Evolutionary conservation across 2,888 invertebrate genomes (phyloP).

Genomic region (Tryphoninae sp.): DNA sequence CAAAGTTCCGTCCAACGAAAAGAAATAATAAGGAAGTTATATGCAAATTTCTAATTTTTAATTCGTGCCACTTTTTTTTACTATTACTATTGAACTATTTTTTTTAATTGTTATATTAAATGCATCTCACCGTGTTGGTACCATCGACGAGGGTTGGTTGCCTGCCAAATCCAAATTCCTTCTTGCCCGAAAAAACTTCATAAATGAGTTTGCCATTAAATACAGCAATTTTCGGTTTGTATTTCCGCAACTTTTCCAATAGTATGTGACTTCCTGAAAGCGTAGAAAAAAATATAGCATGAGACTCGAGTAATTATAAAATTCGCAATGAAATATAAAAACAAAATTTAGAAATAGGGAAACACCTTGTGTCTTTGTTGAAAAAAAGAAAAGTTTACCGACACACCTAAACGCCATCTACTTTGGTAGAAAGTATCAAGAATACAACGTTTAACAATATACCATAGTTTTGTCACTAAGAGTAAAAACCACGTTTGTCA

Average conservation of each 20-base stretch:
- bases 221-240: conserved; percentile 97
- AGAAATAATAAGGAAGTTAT: too few relatives aligned
- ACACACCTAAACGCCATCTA: too few relatives aligned
- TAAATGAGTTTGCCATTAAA: conserved; percentile 99
- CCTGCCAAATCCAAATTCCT: conserved; percentile 97
- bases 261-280: conserved; percentile 89
- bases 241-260: conserved; percentile 94
- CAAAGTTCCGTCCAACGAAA: too few relatives aligned
- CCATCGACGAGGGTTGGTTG: conserved; percentile 97
- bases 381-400: too few relatives aligned
- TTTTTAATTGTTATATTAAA: neutral
- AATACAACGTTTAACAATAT: too few relatives aligned
- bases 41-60: too few relatives aligned
- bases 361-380: neutral
- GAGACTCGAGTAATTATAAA: neutral
- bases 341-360: neutral
- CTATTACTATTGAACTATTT: neutral
- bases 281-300: conserved; percentile 23
- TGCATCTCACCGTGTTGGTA: conserved; percentile 92
- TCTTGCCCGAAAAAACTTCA: conserved; percentile 98
- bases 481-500: too few relatives aligned
- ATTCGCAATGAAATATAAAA: conserved; percentile 29
- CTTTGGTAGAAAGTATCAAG: too few relatives aligned
- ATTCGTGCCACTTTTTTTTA: too few relatives aligned
- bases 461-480: too few relatives aligned